Conservation (phyloP, 2,888 invertebrate species). For the Eupithecia insigniata region DNA sequence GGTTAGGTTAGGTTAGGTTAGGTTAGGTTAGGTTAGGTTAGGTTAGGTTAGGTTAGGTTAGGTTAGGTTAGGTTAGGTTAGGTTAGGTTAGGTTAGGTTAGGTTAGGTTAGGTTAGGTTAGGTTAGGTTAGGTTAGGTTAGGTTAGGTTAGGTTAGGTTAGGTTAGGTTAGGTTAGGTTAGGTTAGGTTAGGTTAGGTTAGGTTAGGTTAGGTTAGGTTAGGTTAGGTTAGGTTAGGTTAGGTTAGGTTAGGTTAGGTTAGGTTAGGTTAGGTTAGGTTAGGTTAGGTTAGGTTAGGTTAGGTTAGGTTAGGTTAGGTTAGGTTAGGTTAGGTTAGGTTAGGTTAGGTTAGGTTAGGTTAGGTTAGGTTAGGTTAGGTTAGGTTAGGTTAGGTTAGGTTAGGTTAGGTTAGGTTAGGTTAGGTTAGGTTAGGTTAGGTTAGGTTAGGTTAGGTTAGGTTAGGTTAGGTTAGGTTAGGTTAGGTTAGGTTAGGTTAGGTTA, state of each 20-base stretch:
- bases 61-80: slow-evolving; percentile 35
- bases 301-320: slow-evolving; percentile 28
- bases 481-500: slow-evolving; percentile 38
- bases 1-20: slow-evolving; percentile 38
- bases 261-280: slow-evolving; percentile 31
- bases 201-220: slow-evolving; percentile 25
- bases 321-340: slow-evolving; percentile 28
- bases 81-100: slow-evolving; percentile 22
- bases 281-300: slow-evolving; percentile 32
- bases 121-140: slow-evolving; percentile 34
- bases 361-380: slow-evolving; percentile 17
- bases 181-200: slow-evolving; percentile 23
- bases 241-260: slow-evolving; percentile 27
- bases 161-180: slow-evolving; percentile 29
- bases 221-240: slow-evolving; percentile 32
- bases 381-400: slow-evolving; percentile 10
- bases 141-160: slow-evolving; percentile 39
- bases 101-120: slow-evolving; percentile 25
- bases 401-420: no score
- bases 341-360: slow-evolving; percentile 30
- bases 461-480: slow-evolving; percentile 37
- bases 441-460: slow-evolving; percentile 13
- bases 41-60: slow-evolving; percentile 37
- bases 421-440: no score
- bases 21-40: slow-evolving; percentile 37